phyloP scores from a whole-genome alignment of 2,113 vertebrate genomes.

The Epinephelus fuscoguttatus region DNA sequence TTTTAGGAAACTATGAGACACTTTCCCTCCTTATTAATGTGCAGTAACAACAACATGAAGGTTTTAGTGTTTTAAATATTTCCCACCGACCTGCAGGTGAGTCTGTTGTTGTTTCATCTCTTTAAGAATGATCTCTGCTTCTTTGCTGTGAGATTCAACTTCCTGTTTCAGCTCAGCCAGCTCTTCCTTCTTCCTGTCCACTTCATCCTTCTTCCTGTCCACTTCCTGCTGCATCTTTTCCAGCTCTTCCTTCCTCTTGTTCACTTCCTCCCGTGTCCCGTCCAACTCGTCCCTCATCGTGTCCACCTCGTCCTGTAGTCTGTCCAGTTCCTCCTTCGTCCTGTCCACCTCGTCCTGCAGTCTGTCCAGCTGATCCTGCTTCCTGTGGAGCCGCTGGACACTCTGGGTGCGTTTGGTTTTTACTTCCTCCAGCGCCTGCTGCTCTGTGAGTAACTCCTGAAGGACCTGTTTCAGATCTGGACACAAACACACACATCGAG shows the following conservation, averaged over 20 bases:
- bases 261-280: background rate
- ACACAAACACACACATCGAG: background rate
- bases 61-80: background rate
- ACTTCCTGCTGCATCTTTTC: background rate
- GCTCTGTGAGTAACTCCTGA: conserved; percentile 48
- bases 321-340: background rate
- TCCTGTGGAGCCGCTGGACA: conserved; percentile 28
- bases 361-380: conserved; percentile 20
- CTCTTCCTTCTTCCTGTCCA: background rate
- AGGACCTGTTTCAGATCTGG: conserved; percentile 55
- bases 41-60: background rate
- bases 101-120: background rate
- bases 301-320: background rate
- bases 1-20: too few species aligned
- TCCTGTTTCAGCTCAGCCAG: conserved; percentile 26
- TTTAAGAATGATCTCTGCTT: background rate
- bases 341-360: background rate
- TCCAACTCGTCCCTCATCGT: background rate
- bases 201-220: background rate
- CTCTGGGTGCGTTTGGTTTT: conserved; percentile 30
- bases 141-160: conserved; percentile 6
- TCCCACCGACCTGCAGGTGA: conserved; percentile 45
- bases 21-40: background rate
- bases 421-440: conserved; percentile 14
- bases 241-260: background rate